Conservation (phyloP, 2,888 invertebrate genomes). For the Anthoptus insignis region DNA sequence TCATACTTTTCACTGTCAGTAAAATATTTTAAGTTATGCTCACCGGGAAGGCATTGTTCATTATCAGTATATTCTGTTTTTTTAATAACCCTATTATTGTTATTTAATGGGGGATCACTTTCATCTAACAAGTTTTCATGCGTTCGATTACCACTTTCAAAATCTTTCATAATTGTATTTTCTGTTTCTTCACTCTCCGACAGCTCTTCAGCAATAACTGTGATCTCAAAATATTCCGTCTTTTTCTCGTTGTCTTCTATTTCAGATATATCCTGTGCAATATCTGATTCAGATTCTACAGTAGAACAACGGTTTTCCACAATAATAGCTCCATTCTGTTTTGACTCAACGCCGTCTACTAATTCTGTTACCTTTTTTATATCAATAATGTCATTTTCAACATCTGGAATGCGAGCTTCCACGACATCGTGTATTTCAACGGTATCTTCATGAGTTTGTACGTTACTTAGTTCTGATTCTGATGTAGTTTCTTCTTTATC, state of each 20-base stretch:
- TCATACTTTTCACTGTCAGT: constrained; percentile 71
- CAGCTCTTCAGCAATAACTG: constrained; percentile 69
- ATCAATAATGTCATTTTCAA: constrained; percentile 28
- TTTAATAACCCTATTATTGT: constrained; percentile 32
- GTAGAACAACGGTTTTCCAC: constrained; percentile 25
- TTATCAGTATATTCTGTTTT: constrained; percentile 24
- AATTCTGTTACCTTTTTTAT: not conserved
- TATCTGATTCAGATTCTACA: constrained; percentile 39
- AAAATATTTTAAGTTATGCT: constrained; percentile 66
- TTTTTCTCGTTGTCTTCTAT: constrained; percentile 24
- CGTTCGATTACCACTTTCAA: constrained; percentile 1
- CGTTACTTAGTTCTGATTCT: constrained; percentile 18
- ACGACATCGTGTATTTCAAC: constrained; percentile 16
- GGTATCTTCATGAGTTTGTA: constrained; percentile 4
- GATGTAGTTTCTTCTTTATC: not conserved
- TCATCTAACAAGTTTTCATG: not conserved
- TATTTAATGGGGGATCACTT: constrained; percentile 9
- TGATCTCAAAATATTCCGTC: constrained; percentile 64
- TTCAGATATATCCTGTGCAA: constrained; percentile 49
- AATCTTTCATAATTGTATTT: constrained; percentile 9
- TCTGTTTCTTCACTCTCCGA: constrained; percentile 63
- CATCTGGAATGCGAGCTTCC: constrained; percentile 37
- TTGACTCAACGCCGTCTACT: not conserved
- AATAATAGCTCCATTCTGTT: constrained; percentile 39
- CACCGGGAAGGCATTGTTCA: constrained; percentile 36